A percentile compares a stretch with the other conserved stretches of the same genome.
phyloP scores from a whole-genome alignment of 1,140 invertebrate genomes.

The Drosophila athabasca region DNA sequence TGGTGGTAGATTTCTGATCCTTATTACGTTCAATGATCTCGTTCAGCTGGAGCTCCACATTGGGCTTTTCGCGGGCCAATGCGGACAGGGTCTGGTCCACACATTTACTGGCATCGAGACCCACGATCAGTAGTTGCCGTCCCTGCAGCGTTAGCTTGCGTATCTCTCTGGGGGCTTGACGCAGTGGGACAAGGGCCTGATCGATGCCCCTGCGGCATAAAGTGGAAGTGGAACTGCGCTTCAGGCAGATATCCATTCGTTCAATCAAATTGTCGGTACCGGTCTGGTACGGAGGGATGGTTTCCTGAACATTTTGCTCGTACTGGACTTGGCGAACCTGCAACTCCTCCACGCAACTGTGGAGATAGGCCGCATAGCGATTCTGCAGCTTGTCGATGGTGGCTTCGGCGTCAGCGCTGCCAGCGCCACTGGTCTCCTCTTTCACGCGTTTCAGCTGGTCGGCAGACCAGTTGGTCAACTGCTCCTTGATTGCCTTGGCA shows the following conservation, averaged over 20 bases:
- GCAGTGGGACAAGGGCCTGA: background rate
- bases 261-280: constrained; percentile 3
- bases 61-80: constrained; percentile 3
- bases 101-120: constrained; percentile 5
- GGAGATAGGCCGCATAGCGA: background rate
- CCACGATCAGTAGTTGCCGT: background rate
- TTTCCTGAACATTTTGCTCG: constrained; percentile 20
- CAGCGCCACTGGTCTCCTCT: constrained; percentile 10
- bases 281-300: constrained; percentile 4
- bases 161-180: constrained; percentile 3
- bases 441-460: constrained; percentile 41
- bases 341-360: constrained; percentile 22
- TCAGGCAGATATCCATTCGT: constrained; percentile 17
- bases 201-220: constrained; percentile 7
- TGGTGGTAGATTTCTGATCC: background rate
- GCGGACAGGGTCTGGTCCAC: constrained; percentile 20
- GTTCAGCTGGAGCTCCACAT: constrained; percentile 7
- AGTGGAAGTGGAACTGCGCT: background rate
- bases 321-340: constrained; percentile 5
- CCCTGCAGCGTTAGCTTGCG: constrained; percentile 1
- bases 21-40: constrained; percentile 11
- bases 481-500: background rate
- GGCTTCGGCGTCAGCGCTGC: constrained; percentile 8
- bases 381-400: constrained; percentile 18
- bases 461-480: constrained; percentile 30